Evolutionary conservation across 2,113 vertebrate species (phyloP), one percentile per base, ranked within the genome.

Genomic region (Neoarius graeffei): DNA sequence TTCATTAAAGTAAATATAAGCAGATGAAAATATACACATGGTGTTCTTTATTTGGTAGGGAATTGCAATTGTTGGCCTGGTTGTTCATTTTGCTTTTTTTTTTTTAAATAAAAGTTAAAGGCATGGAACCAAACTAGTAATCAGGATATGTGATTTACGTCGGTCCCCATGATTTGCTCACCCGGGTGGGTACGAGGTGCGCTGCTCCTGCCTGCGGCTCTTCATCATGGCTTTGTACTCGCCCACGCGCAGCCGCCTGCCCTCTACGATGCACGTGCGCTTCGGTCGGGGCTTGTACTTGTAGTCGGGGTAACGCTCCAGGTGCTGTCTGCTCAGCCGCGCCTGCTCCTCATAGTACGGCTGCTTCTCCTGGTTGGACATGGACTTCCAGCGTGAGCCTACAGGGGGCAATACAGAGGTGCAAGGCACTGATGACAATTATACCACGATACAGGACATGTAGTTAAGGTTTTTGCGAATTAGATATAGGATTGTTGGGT

Each of bases 191-290:
- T 96, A 99, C 79, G 96, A 88, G 0, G 95, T 93, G 94, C 97
- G 92, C 96, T 96, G 93, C 94, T 99, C 98, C 95, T 99, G 98
- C 48, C 97, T 94, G 48, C 98, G 94, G 86, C 95, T 99, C 94
- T 98, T 96, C 98, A 99, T 99, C 96, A 99, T 96, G 60, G 98
- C 98, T 91, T 99, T 99, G 96, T 99, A 99, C 93, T 99, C 98
- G n/a, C 98, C 98, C 80, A 99, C 98, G 0, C 98, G 93, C 74
- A 99, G 96, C 85, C 98, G 89, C 83, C 97, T 96, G 1, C 98
- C 98, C 93, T 99, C 98, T 94, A 99, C 98, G 1, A 99, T 99
- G 94, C 98, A 99, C 8, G 98, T 99, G 62, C 98, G 96, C 83
- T 99, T 99, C 89, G 98, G 98, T 52, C 98, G 94, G 0, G 98